Evolutionary conservation across 2,888 invertebrate genomes (phyloP).

Genomic region (Litoditis marina): DNA sequence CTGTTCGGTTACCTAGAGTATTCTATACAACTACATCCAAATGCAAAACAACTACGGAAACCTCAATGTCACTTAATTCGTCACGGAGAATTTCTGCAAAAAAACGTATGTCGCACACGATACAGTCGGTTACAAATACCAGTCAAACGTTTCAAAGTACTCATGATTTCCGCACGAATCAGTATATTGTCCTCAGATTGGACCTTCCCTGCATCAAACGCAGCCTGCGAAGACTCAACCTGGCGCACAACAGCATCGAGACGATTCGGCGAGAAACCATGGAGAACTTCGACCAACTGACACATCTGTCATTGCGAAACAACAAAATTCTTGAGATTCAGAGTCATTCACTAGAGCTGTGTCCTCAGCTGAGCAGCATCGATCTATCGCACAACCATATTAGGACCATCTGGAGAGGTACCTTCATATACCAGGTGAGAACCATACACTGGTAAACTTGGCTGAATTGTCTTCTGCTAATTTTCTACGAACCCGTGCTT

Average conservation of each 20-base stretch:
- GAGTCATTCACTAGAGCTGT: constrained; percentile 68
- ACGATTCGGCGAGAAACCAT: constrained; percentile 66
- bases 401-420: constrained; percentile 48
- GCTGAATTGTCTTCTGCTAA: too few relatives aligned
- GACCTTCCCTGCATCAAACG: constrained; percentile 46
- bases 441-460: background rate
- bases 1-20: background rate
- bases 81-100: too few relatives aligned
- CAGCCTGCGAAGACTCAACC: constrained; percentile 71
- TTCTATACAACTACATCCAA: too few relatives aligned
- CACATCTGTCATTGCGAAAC: constrained; percentile 64
- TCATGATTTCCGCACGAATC: background rate
- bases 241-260: constrained; percentile 75
- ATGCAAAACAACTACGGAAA: too few relatives aligned
- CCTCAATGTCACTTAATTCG: too few relatives aligned
- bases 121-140: too few relatives aligned
- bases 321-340: constrained; percentile 65
- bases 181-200: too few relatives aligned
- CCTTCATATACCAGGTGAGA: constrained; percentile 50
- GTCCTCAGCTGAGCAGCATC: constrained; percentile 35
- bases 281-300: constrained; percentile 71
- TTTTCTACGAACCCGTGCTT: too few relatives aligned
- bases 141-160: background rate
- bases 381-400: constrained; percentile 52
- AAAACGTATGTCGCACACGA: too few relatives aligned